Evolutionary conservation across 1,140 invertebrate genomes (phyloP), one percentile per base, ranked within the genome.

Genomic region (Frieseomelitta varia): DNA sequence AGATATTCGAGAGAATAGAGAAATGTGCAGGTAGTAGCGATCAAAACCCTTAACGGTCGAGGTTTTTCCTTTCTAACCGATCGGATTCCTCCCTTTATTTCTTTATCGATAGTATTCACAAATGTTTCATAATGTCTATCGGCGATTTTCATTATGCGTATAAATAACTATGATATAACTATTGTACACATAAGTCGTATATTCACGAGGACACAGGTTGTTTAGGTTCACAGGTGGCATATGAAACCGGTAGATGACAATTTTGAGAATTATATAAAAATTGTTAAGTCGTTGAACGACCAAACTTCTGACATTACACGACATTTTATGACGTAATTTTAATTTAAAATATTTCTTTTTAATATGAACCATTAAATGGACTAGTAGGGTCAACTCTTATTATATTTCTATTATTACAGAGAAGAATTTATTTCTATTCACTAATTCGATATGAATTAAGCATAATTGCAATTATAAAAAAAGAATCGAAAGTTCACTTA

Each of bases 1-100:
- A 65, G 79, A 81, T 75, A 81, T 81, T 65, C 39, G 79, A 81
- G 56, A 65, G n/a, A 56, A 74, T 53, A 30, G 47, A 65, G 71
- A 1, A 39, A 17, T 72, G 21, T 12, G 47, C 79, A 81, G 79
- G 79, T 81, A 81, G 10, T 47, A 63, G 56, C 53, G 71, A 81
- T 81, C 58, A 30, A 74, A 63, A 55, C 79, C 58, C 61, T 51
- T 67, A n/a, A 55, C 14, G 56, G 56, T 75, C 47, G 1, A 47
- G 19, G 65, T 75, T 71, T 19, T 53, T 65, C 27, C 15, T 30
- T 53, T 71, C 53, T 11, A 47, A 19, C 2, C 34, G 15, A 14
- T 15, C 39, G 39, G 39, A 47, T 47, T 47, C 27, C 39, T 17
- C 11, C 55, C 19, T 55, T 74, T n/a, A 27, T 63, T 71, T 55